A percentile compares a stretch with the other conserved stretches of the same genome.
Conservation (phyloP, 2,113 vertebrate genomes). For the Rhizomys pruinosus region DNA sequence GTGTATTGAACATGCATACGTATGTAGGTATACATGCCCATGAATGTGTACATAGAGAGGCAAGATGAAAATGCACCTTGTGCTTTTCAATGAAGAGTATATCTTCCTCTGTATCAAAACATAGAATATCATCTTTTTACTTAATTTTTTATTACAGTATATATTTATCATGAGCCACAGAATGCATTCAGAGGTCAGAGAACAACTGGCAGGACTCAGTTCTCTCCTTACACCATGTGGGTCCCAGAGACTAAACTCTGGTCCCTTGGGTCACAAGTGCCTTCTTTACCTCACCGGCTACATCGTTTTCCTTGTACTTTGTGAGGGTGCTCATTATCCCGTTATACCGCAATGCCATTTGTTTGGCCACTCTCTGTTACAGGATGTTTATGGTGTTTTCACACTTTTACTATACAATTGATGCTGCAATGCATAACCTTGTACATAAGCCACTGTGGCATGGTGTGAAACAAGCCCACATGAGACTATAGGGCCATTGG, state of each 20-base stretch:
- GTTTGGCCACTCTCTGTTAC: not conserved
- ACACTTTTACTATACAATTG: not conserved
- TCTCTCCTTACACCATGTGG: too few relatives aligned
- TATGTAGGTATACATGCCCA: too few relatives aligned
- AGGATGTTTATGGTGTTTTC: not conserved
- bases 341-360: not conserved
- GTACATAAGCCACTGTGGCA: not conserved
- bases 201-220: too few relatives aligned
- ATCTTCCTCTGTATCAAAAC: not conserved
- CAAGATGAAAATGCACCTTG: not conserved
- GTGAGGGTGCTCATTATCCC: not conserved
- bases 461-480: not conserved
- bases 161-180: too few relatives aligned
- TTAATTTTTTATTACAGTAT: not conserved
- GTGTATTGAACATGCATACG: too few relatives aligned
- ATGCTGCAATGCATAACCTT: not conserved
- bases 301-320: not conserved
- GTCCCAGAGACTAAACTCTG: too few relatives aligned
- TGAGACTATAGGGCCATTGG: not conserved
- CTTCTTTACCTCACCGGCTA: too few relatives aligned
- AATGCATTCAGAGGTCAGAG: too few relatives aligned
- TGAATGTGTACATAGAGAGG: not conserved
- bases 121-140: not conserved
- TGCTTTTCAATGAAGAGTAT: not conserved
- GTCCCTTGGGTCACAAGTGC: too few relatives aligned